Base-by-base conservation (phyloP, 2,113 vertebrate species). In the Calidris pygmaea region DNA sequence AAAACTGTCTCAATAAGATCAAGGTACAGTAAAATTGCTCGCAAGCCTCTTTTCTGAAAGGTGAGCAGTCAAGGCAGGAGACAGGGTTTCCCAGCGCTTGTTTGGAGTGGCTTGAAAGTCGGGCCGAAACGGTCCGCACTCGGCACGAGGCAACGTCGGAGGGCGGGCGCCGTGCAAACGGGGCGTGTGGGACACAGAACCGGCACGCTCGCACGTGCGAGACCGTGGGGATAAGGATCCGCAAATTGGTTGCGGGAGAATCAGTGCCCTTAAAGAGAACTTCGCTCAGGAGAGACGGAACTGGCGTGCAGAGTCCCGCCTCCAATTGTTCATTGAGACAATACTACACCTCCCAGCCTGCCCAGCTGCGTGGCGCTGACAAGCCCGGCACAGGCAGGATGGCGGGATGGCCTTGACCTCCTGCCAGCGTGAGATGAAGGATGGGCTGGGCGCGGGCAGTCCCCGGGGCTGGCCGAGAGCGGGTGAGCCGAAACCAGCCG, bases 321-420 rank as follows among this genome's bases (percentile, higher is more conserved):
- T 81, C 52, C 47, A 27, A 81, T 96, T 96, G 92, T 95, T 97
- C 50, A 3, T 16, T 1, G 29, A 74, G 79, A 95, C 85, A 95
- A 90, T 95, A 71, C 92, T 73, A 34, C 81, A 23, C 73, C 77
- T 84, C 79, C 60, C 63, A 34, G 90, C 87, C 81, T 87, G 65
- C 70, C 66, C 80, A 73, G 19, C 59, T 83, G 85, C 8, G 5
- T 52, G 76, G 29, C 3, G 2, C 77, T 79, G 80, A 91, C 86
- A n/a, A 20, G 52, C 85, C 24, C 27, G 3, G 84, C 14, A 5
- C 9, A 9, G 74, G 62, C 70, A 32, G 48, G 66, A 27, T 34
- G 82, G 82, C 17, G 4, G 65, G 76, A 35, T 76, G 79, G 90
- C 92, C 92, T 94, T 95, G 90, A 93, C 94, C 85, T 82, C 60